Percentiles rank a stretch among this genome's conserved stretches.
These are phyloP conservation scores for Sebastes umbrosus DNA, from an alignment of 2,797 vertebrate genomes.

Conservation along the genomic window DNA sequence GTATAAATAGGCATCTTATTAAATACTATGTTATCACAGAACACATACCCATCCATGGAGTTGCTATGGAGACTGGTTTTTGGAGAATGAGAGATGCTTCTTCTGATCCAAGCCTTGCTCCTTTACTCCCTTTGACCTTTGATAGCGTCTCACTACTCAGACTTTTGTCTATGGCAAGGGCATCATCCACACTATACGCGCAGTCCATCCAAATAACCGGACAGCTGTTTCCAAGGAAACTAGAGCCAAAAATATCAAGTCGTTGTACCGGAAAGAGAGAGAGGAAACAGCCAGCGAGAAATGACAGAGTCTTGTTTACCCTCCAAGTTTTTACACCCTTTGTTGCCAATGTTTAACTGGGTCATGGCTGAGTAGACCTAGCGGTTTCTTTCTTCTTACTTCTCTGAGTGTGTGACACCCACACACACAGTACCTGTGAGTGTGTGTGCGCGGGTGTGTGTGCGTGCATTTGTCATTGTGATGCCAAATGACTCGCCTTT, in stretches of 20 bases:
- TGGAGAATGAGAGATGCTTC: conserved; percentile 42
- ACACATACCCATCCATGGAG: conserved; percentile 51
- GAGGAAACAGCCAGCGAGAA: conserved; percentile 64
- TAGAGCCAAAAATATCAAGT: conserved; percentile 78
- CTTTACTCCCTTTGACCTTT: conserved; percentile 58
- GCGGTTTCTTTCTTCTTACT: conserved; percentile 48
- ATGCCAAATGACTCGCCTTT: conserved; percentile 35
- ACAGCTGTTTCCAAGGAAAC: conserved; percentile 94
- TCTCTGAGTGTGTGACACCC: conserved; percentile 15
- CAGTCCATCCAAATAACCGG: conserved; percentile 81
- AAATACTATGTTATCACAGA: conserved; percentile 77
- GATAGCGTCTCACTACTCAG: conserved; percentile 33
- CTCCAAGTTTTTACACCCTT: conserved; percentile 69
- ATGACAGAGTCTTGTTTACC: conserved; percentile 81
- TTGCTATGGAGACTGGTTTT: conserved; percentile 61
- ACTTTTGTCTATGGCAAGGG: conserved; percentile 84
- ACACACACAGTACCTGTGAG: no score
- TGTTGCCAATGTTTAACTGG: conserved; percentile 73
- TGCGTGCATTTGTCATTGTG: conserved; percentile 40
- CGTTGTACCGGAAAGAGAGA: conserved; percentile 82
- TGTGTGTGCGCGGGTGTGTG: not conserved
- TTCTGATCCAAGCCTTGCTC: conserved; percentile 24
- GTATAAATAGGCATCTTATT: conserved; percentile 82
- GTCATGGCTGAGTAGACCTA: conserved; percentile 70
- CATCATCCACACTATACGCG: conserved; percentile 88